Conservation (phyloP, 2,888 invertebrate species). For the Hirtodrosophila alboralis region DNA sequence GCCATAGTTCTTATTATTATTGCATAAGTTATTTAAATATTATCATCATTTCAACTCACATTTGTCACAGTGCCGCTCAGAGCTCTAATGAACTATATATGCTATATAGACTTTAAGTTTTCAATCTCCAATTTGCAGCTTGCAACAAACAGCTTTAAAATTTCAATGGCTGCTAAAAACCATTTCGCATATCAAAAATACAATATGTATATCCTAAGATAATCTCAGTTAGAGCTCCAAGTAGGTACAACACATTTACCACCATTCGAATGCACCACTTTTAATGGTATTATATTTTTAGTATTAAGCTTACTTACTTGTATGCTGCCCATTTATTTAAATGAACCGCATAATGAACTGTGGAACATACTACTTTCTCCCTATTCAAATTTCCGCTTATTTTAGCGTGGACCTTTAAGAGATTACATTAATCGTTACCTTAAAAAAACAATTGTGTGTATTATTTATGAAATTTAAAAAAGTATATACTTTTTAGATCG, state of each 20-base stretch:
- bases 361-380: constrained; percentile 7
- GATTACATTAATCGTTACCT: constrained; percentile 73
- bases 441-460: constrained; percentile 20
- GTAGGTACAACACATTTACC: neutral
- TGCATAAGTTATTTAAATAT: no score
- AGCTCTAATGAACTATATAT: constrained; percentile 12
- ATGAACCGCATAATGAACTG: constrained; percentile 12
- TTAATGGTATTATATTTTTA: constrained; percentile 52
- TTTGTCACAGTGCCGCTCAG: constrained; percentile 9
- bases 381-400: constrained; percentile 25
- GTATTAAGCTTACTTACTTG: constrained; percentile 45
- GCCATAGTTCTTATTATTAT: constrained; percentile 41
- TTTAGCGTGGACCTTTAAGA: constrained; percentile 45
- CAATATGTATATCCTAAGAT: constrained; percentile 6
- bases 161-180: constrained; percentile 21
- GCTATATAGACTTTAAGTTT: constrained; percentile 17
- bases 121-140: neutral
- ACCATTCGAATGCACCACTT: constrained; percentile 21
- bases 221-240: constrained; percentile 22
- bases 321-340: constrained; percentile 36
- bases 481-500: no score
- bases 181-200: constrained; percentile 38
- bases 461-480: neutral
- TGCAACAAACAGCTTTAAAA: constrained; percentile 3
- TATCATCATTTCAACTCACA: constrained; percentile 5